Evolutionary conservation across 2,113 vertebrate genomes (phyloP), one percentile per base, ranked within the genome.

Genomic region (Gadus chalcogrammus): DNA sequence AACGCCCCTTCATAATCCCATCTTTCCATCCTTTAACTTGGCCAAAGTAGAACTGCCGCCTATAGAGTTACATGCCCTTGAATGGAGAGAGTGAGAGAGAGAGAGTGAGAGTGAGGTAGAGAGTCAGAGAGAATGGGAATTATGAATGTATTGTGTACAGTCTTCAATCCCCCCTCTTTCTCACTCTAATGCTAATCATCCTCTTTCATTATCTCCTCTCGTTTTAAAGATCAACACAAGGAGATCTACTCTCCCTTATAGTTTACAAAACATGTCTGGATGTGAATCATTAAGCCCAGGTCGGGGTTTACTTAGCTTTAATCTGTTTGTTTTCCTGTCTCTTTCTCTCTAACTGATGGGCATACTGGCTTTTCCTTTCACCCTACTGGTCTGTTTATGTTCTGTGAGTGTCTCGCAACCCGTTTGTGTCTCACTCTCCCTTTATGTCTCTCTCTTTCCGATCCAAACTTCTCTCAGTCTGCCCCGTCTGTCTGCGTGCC

Each of bases 1-100:
- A 67, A 69, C 75, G 77, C 77, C 27, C 78, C 71, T 71, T 74
- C 62, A 79, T 76, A 67, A 83, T 70, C 61, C 24, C 20, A 15
- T 27, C 52, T 62, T 69, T 62, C 65, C 71, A 70, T 61, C 53
- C 61, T 66, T 58, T 55, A 20, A 81, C 5, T 62, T 65, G 63
- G 31, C 38, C 55, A 61, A 68, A 68, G 20, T 8, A 63, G 71
- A 61, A 35, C 71, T 81, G 15, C 60, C 18, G 56, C 62, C 4
- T 31, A 35, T 20, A 48, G 38, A 42, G 13, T 15, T 15, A 4
- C 42, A 52, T 68, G 73, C 28, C 62, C 66, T 67, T 68, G 4
- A 58, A 52, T 24, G 15, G 5, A 20, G 5, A 70, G 64, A 70
- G 67, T 17, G 22, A 17, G 15, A 55, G 48, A 24, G 13, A 67